phyloP scores from a whole-genome alignment of 2,113 vertebrate genomes.

The Rhabdomys dilectus region DNA sequence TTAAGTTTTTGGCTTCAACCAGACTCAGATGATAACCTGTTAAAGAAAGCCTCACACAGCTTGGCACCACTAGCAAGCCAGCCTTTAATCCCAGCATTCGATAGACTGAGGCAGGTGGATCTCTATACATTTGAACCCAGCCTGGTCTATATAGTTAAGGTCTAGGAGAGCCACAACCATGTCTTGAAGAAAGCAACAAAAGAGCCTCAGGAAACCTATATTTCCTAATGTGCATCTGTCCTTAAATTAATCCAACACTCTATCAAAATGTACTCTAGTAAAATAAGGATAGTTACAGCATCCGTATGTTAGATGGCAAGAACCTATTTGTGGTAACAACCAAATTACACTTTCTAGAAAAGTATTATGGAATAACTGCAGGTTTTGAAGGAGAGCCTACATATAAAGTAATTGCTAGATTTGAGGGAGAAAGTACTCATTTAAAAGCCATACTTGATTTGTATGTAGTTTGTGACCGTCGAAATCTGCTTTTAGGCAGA shows the following conservation, averaged over 20 bases:
- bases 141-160: not conserved
- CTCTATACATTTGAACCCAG: not conserved
- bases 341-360: not conserved
- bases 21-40: not conserved
- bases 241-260: not conserved
- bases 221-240: not conserved
- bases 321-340: not conserved
- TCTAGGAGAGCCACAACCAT: not conserved
- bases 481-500: not conserved
- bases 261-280: not conserved
- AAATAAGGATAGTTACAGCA: not conserved
- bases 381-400: constrained; percentile 6
- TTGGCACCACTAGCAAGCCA: not conserved
- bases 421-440: constrained; percentile 20
- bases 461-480: not conserved
- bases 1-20: constrained; percentile 30
- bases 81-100: not conserved
- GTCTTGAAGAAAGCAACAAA: not conserved
- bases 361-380: not conserved
- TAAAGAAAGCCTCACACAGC: no score
- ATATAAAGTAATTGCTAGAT: not conserved
- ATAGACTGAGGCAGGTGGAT: not conserved
- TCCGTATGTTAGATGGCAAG: not conserved
- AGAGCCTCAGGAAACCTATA: not conserved
- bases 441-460: constrained; percentile 6